Evolutionary conservation across 2,113 vertebrate species (phyloP), one percentile per base, ranked within the genome.

Genomic region (Shinisaurus crocodilurus): DNA sequence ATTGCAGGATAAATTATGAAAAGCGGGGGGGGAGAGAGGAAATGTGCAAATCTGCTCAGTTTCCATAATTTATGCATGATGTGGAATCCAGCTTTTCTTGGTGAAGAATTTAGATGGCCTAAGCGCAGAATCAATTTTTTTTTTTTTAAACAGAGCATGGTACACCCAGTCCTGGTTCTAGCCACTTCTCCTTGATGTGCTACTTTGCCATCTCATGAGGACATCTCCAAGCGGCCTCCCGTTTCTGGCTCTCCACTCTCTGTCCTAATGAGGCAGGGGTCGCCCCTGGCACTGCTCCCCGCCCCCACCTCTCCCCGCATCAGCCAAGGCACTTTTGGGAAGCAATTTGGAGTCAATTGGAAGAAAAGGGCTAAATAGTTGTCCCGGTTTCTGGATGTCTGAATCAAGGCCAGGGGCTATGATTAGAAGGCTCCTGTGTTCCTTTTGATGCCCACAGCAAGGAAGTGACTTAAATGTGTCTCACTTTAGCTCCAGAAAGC

Each of bases 321-420:
- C 97, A 98, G 96, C 96, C 94, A 94, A 90, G 94, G 96, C 96
- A 95, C 94, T 95, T 88, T 72, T 97, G 97, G 93, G 91, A 96
- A 97, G 96, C 97, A 97, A 97, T 98, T 97, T 97, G 95, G 94
- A 97, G 96, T 95, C 96, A 97, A 97, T 93, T 97, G 96, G 97
- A 98, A 96, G 96, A 97, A 94, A 96, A 96, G 95, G 95, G 98
- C 98, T 95, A 98, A 98, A 98, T 63, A 93, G 97, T 95, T 97
- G 97, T 95, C 96, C 95, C 91, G 95, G 95, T 97, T 97, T 96
- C 96, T 96, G 97, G 96, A 96, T 96, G 96, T 94, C 93, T 98
- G 97, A 96, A 92, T 96, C 91, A 91, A 96, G 96, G 94, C 97
- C 95, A 94, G 92, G 96, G 97, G 97, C 96, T 96, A 90, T 95